Base-by-base conservation (phyloP, 92 coral and sea anemone species). In the Epizoanthus scotinus region DNA sequence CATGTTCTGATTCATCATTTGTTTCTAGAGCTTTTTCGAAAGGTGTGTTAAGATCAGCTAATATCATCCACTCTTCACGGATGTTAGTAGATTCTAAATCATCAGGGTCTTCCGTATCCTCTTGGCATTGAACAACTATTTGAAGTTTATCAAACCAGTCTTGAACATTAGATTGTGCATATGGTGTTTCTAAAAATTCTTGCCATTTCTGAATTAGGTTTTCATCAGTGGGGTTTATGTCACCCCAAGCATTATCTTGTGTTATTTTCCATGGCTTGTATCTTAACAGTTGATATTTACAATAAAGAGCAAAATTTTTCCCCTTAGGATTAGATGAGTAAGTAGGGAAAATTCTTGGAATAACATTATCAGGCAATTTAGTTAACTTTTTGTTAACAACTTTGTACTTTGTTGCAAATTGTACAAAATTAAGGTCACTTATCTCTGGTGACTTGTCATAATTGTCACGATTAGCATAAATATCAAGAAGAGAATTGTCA, bases 111-210 rank as follows among this genome's bases (percentile, higher is more conserved):
- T 58, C 82, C 50, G 77, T 63, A 50, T 53, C 68, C 71, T 90
- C 75, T 61, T 89, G 93, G 68, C 67, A 78, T 70, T 83, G 86
- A 59, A 90, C 53, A 79, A 86, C 84, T 21, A 78, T 22, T 52
- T 83, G 90, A 22, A 90, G 83, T 87, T 90, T 90, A 64, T 90
- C 88, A 79, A 90, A 78, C 93, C 90, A 90, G 81, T 90, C 93
- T 13, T 90, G 86, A 13, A 90, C 93, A 90, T 83, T 78, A 3
- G 82, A 74, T 58, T 90, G 73, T 25, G 86, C 93, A 87, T 90
- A 90, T 72, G 90, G 75, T 79, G 90, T 83, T 36, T 90, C 81
- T 24, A 90, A 73, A 69, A 90, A 90, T 56, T 90, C 86, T 21
- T 87, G 88, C 91, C 93, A 90, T 56, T 72, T 70, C 64, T 82